These are phyloP conservation scores for Spatula versicolor DNA, from an alignment of 2,797 vertebrate species.

Conservation along the genomic window DNA sequence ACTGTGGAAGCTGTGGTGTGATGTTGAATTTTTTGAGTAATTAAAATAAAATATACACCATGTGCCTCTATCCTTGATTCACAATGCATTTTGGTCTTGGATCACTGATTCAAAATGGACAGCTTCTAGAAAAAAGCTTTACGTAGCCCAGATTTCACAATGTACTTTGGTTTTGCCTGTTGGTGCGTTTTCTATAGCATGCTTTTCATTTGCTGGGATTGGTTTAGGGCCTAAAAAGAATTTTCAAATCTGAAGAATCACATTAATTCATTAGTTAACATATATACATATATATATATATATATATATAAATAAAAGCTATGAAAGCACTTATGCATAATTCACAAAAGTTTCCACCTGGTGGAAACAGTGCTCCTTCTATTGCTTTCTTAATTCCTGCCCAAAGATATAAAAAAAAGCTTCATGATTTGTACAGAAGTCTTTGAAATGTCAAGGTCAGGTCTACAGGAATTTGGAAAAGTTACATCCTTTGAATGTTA, in stretches of 20 bases:
- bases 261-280: background rate
- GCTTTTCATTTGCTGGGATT: background rate
- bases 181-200: background rate
- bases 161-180: background rate
- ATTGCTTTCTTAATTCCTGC: background rate
- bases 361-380: background rate
- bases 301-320: background rate
- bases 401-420: background rate
- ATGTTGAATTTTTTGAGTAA: background rate
- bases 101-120: background rate
- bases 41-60: slow-evolving; percentile 28
- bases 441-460: background rate
- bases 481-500: background rate
- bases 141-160: background rate
- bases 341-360: background rate
- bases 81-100: background rate
- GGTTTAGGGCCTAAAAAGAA: background rate
- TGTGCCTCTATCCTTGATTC: background rate
- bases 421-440: background rate
- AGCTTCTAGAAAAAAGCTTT: background rate
- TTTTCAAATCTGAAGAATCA: background rate
- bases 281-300: too few relatives aligned
- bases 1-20: background rate
- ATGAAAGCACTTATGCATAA: background rate
- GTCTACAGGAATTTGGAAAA: background rate